A percentile compares a stretch with the other conserved stretches of the same genome.
These are phyloP conservation scores for Drosophila paranaensis DNA, from an alignment of 2,888 invertebrate genomes.

Conservation along the genomic window DNA sequence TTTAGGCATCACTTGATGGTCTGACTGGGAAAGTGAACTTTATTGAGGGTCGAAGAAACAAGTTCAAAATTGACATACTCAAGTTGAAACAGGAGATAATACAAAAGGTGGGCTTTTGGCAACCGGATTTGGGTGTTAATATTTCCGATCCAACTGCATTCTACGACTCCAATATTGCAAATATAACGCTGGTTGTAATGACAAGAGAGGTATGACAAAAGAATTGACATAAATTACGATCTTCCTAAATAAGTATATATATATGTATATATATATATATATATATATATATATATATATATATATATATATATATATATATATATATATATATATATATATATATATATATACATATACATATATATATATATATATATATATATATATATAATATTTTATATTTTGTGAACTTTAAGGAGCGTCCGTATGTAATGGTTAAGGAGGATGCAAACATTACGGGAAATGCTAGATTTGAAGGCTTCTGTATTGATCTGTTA, in stretches of 20 bases:
- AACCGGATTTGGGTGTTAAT: slow-evolving; percentile 90
- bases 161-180: slow-evolving; percentile 91
- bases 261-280: too few species aligned
- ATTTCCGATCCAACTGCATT: slow-evolving; percentile 94
- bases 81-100: slow-evolving; percentile 92
- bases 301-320: too few species aligned
- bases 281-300: too few species aligned
- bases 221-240: neutral
- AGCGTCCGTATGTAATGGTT: slow-evolving; percentile 96
- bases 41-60: slow-evolving; percentile 92
- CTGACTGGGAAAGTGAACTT: slow-evolving; percentile 95
- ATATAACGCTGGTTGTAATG: slow-evolving; percentile 95
- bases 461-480: slow-evolving; percentile 94
- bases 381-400: neutral
- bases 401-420: slow-evolving; percentile 87
- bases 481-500: slow-evolving; percentile 95
- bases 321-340: too few species aligned
- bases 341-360: too few species aligned
- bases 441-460: slow-evolving; percentile 93
- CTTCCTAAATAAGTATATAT: too few species aligned
- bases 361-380: too few species aligned
- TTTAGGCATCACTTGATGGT: slow-evolving; percentile 92
- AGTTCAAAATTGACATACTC: slow-evolving; percentile 94
- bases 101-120: slow-evolving; percentile 93
- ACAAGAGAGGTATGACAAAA: slow-evolving; percentile 90